Evolutionary conservation across 64 coral and sea anemone genomes (phyloP), one percentile per base, ranked within the genome.

Genomic region (Montipora efflorescens): DNA sequence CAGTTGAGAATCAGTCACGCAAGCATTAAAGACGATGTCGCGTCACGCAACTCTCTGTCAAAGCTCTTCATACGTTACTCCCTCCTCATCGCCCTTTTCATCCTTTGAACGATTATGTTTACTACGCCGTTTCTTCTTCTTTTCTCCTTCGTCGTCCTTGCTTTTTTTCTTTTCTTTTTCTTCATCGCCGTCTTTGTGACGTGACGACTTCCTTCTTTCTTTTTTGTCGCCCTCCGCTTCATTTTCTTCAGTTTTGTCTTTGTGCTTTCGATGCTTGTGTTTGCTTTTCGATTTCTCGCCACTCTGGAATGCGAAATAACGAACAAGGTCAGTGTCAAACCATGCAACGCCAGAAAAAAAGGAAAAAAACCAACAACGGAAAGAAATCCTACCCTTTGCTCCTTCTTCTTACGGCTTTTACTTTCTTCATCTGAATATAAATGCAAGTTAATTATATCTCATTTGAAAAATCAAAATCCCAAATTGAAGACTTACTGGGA

Each of bases 251-350:
- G 61, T 48, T 81, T 88, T 93, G 14, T 93, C 92, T 44, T 79
- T 93, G 75, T 44, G 82, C 25, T 93, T 93, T 48, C 78, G 85
- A 53, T 87, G 82, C 49, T 93, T 89, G 1, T 79, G 85, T 88
- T 93, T 93, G 47, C 20, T 93, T 67, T 87, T 81, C 59, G 92
- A 88, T 93, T 88, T 93, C 46, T 88, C 92, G 15, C 92, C 84
- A 52, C 83, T 88, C 92, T 93, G 14, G 19, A 48, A 50, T 47
- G 7, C 52, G 20, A 47, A 80, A 48, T 18, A 80, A 14, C 0
- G 4, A 15, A 80, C 0, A 50, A 64, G 0, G 14, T 12, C 61
- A 64, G 3, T 48, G 5, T n/a, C 52, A 80, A 20, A 19, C 13
- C 13, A 8, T 18, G 20, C 52, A 11, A 80, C 78, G 4, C 16